These are phyloP conservation scores for Druon quercuslanigerum DNA, from an alignment of 1,140 invertebrate species.

Conservation along the genomic window DNA sequence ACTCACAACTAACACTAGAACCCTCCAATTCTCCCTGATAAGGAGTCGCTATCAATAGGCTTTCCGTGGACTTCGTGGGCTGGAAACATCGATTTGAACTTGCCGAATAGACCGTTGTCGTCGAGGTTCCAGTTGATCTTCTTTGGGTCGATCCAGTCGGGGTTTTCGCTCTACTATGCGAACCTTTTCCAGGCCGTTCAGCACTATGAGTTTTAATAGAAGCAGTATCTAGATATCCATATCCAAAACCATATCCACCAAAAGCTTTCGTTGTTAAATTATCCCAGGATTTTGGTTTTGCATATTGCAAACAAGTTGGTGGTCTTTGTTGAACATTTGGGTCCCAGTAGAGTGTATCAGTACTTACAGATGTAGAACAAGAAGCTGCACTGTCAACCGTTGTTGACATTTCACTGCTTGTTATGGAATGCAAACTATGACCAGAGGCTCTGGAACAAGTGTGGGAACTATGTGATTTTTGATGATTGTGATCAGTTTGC, in stretches of 20 bases:
- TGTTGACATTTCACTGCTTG: constrained; percentile 82
- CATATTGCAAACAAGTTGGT: constrained; percentile 78
- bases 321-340: constrained; percentile 77
- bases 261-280: constrained; percentile 89
- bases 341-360: constrained; percentile 90
- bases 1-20: constrained; percentile 81
- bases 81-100: constrained; percentile 76
- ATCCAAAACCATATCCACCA: constrained; percentile 89
- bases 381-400: constrained; percentile 81
- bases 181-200: constrained; percentile 73
- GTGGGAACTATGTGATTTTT: constrained; percentile 62
- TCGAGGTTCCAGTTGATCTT: constrained; percentile 60
- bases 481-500: constrained; percentile 63
- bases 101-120: constrained; percentile 67
- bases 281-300: constrained; percentile 91
- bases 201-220: constrained; percentile 76
- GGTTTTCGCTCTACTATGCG: constrained; percentile 73
- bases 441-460: constrained; percentile 78
- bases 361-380: constrained; percentile 88
- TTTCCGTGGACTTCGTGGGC: constrained; percentile 87
- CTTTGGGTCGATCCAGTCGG: constrained; percentile 74
- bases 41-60: constrained; percentile 80
- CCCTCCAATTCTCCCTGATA: constrained; percentile 77
- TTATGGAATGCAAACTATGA: constrained; percentile 87
- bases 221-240: constrained; percentile 85